Percentiles rank a stretch among this genome's conserved stretches.
Evolutionary conservation across 2,797 vertebrate genomes (phyloP).

Genomic region (Acomys russatus): DNA sequence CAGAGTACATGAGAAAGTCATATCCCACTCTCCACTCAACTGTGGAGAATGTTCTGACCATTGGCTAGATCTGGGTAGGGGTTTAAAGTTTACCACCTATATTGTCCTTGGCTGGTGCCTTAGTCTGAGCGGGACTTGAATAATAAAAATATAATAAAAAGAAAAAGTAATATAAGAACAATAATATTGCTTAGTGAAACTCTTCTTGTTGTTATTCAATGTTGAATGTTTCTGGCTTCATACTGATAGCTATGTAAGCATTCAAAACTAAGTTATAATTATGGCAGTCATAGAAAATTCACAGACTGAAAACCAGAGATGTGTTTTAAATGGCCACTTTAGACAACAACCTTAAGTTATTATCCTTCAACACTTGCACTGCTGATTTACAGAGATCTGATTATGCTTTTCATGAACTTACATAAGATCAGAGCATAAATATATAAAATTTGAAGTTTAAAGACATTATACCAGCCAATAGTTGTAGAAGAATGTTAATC

Average conservation of each 20-base stretch:
- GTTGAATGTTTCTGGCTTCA: slow-evolving; percentile 76
- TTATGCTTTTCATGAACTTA: slow-evolving; percentile 59
- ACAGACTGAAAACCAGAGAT: slow-evolving; percentile 86
- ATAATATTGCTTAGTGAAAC: slow-evolving; percentile 36
- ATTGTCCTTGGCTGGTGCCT: no score
- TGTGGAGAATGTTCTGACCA: no score
- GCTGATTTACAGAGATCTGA: slow-evolving; percentile 82
- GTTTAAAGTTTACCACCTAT: no score
- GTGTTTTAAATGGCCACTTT: slow-evolving; percentile 87
- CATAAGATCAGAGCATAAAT: slow-evolving; percentile 48
- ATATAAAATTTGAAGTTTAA: slow-evolving; percentile 70
- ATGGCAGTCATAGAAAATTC: slow-evolving; percentile 84
- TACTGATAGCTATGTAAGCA: slow-evolving; percentile 84
- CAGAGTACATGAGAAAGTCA: no score
- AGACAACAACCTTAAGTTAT: slow-evolving; percentile 86
- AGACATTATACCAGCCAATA: slow-evolving; percentile 77
- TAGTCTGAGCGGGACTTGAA: no score
- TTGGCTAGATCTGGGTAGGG: no score
- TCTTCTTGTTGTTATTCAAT: slow-evolving; percentile 64
- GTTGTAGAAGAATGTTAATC: no score
- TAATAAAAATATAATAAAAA: background rate
- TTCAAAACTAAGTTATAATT: slow-evolving; percentile 83
- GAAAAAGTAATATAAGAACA: background rate
- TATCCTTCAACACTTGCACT: slow-evolving; percentile 86
- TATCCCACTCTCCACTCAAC: no score